Percentiles rank a stretch among this genome's conserved stretches.
These are phyloP conservation scores for Amyelois transitella DNA, from an alignment of 1,140 invertebrate species.

Conservation along the genomic window DNA sequence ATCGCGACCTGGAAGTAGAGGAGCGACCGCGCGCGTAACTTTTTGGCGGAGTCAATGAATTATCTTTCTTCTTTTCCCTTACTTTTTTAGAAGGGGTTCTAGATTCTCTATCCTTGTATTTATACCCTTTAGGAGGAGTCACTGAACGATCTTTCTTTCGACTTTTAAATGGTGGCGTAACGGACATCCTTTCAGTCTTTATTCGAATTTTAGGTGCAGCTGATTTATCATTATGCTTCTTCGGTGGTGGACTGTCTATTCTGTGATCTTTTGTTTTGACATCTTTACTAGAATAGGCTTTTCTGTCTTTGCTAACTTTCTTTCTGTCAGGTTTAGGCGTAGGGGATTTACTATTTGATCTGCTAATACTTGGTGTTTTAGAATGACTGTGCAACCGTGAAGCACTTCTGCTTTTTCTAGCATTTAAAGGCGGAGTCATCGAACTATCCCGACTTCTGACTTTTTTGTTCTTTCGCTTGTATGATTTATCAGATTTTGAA, in stretches of 20 bases:
- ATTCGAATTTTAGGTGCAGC: conserved; percentile 30
- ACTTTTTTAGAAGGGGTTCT: conserved; percentile 28
- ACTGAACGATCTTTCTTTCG: conserved; percentile 24
- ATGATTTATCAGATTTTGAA: conserved; percentile 42
- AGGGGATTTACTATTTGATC: conserved; percentile 27
- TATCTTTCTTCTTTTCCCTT: conserved; percentile 24
- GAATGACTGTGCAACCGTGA: conserved; percentile 22
- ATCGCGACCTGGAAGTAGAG: conserved; percentile 45
- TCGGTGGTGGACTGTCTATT: neutral
- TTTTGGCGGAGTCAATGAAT: conserved; percentile 55
- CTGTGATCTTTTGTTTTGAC: conserved; percentile 21
- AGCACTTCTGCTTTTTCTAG: conserved; percentile 22
- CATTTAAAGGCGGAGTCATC: conserved; percentile 39
- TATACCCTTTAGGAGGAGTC: conserved; percentile 37
- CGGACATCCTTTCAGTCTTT: conserved; percentile 36
- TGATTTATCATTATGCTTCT: conserved; percentile 16
- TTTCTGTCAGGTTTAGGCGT: conserved; percentile 16
- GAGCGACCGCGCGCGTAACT: conserved; percentile 47
- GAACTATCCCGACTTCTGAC: conserved; percentile 28
- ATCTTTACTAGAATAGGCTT: conserved; percentile 34
- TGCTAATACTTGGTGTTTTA: conserved; percentile 27
- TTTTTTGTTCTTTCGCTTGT: conserved; percentile 32
- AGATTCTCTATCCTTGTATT: conserved; percentile 33
- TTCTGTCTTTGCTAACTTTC: conserved; percentile 15
- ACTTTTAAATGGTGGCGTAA: conserved; percentile 38